phyloP scores from a whole-genome alignment of 2,797 vertebrate species.

The Gymnodraco acuticeps region DNA sequence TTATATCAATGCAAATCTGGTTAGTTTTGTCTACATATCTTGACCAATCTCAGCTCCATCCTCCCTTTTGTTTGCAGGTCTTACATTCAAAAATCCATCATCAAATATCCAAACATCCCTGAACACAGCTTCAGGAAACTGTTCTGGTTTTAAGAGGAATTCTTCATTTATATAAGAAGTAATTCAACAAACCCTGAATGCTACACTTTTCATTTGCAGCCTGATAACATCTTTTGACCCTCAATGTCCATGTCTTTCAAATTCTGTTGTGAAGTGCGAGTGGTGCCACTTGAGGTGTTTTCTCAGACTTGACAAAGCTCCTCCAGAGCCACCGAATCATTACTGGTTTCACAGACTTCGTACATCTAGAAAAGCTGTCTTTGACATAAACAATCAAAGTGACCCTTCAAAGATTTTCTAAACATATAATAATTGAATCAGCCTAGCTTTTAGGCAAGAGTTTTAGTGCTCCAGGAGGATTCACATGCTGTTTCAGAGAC shows the following conservation, averaged over 20 bases:
- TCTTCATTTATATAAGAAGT: not conserved
- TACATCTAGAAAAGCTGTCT: not conserved
- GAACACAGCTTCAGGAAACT: not conserved
- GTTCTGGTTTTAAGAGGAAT: not conserved
- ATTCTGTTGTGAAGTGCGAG: not conserved
- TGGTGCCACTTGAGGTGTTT: too few relatives aligned
- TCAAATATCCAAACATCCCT: not conserved
- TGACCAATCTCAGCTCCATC: not conserved
- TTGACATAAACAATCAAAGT: not conserved
- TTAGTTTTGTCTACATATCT: not conserved
- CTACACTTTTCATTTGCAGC: not conserved
- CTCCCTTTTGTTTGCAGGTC: not conserved
- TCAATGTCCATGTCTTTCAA: not conserved
- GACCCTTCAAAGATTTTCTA: not conserved
- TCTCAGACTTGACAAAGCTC: not conserved
- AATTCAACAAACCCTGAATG: too few relatives aligned
- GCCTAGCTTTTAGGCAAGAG: not conserved
- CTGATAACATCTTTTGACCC: not conserved
- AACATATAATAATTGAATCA: not conserved
- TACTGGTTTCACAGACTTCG: not conserved
- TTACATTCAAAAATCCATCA: not conserved
- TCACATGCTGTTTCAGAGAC: not conserved
- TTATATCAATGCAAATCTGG: not conserved
- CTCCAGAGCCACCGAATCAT: not conserved
- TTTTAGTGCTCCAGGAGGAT: not conserved